Percentiles rank a stretch among this genome's conserved stretches.
Conservation (phyloP, 1,140 invertebrate species). For the Drosophila ercepeae region DNA sequence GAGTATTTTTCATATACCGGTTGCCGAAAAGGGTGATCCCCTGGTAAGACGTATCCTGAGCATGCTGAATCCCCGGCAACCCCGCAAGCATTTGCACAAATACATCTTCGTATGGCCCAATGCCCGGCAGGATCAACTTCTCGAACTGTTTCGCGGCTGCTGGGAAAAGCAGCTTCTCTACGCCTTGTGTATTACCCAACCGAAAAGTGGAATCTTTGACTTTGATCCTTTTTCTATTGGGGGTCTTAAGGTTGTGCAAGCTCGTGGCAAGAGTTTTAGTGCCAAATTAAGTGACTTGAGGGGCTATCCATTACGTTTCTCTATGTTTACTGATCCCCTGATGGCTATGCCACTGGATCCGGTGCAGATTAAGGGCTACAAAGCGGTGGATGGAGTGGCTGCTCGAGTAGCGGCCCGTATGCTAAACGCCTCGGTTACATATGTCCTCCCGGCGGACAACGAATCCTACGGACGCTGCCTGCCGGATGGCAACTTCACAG, state of each 20-base stretch:
- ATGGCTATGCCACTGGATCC: slow-evolving; percentile 49
- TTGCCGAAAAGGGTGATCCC: slow-evolving; percentile 11
- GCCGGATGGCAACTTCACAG: slow-evolving; percentile 57
- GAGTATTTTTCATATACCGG: slow-evolving; percentile 60
- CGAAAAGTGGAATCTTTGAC: slow-evolving; percentile 40
- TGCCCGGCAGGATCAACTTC: slow-evolving; percentile 33
- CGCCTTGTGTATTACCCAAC: slow-evolving; percentile 45
- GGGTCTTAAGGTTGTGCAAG: slow-evolving; percentile 40
- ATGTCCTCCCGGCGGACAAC: slow-evolving; percentile 56
- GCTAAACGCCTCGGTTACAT: slow-evolving; percentile 65
- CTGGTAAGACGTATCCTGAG: slow-evolving; percentile 47
- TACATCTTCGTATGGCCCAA: slow-evolving; percentile 71
- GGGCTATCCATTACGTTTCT: slow-evolving; percentile 59
- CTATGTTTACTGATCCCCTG: slow-evolving; percentile 66
- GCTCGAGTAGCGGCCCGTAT: slow-evolving; percentile 40
- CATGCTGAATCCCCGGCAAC: slow-evolving; percentile 67
- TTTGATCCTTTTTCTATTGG: slow-evolving; percentile 63
- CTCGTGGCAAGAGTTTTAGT: background rate
- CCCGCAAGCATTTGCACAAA: slow-evolving; percentile 58
- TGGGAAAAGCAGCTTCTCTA: slow-evolving; percentile 65
- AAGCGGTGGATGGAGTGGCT: slow-evolving; percentile 54
- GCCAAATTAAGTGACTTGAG: slow-evolving; percentile 60
- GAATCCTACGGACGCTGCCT: slow-evolving; percentile 68
- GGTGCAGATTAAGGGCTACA: slow-evolving; percentile 43
- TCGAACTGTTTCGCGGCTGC: slow-evolving; percentile 41